A percentile compares a stretch with the other conserved stretches of the same genome.
phyloP scores from a whole-genome alignment of 2,797 vertebrate species.

The Glossophaga mutica region DNA sequence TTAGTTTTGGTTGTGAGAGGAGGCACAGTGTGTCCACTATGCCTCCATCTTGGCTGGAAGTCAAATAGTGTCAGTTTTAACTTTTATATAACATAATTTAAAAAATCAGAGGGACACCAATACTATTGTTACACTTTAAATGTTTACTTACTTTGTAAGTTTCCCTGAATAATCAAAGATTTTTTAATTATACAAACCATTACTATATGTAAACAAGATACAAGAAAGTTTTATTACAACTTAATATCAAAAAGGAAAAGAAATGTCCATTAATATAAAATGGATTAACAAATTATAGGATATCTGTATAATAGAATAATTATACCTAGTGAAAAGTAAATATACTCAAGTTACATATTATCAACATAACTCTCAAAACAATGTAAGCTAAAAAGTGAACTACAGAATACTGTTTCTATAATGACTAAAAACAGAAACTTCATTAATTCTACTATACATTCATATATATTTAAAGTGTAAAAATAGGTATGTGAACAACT shows the following conservation, averaged over 20 bases:
- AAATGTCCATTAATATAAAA: neutral
- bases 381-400: neutral
- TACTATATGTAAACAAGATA: neutral
- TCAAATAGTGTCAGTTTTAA: neutral
- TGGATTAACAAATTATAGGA: neutral
- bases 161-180: neutral
- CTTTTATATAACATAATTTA: conserved; percentile 29
- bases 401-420: neutral
- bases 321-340: neutral
- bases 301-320: neutral
- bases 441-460: neutral
- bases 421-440: neutral
- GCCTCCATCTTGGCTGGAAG: too few relatives aligned
- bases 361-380: conserved; percentile 27
- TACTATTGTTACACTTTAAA: neutral
- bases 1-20: too few relatives aligned
- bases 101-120: neutral
- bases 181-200: conserved; percentile 7
- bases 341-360: neutral
- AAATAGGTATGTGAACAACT: neutral
- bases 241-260: neutral
- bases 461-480: neutral
- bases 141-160: neutral
- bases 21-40: too few relatives aligned
- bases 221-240: neutral